phyloP scores from a whole-genome alignment of 2,888 invertebrate species.

The Portevinia maculata region DNA sequence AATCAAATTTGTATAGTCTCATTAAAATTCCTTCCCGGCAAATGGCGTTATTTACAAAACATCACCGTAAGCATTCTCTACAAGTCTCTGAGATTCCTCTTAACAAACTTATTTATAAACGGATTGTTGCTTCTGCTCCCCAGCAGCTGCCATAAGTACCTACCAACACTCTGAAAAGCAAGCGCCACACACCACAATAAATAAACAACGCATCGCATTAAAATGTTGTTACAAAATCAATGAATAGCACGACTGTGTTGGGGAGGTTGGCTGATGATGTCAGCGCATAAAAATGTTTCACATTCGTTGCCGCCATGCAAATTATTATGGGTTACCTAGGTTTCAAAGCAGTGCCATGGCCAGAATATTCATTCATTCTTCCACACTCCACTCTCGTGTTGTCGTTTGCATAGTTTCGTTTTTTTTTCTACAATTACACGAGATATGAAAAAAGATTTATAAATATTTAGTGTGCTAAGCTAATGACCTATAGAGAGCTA shows the following conservation, averaged over 20 bases:
- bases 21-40: too few species aligned
- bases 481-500: conserved; percentile 36
- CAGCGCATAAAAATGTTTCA: conserved; percentile 59
- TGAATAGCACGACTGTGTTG: background rate
- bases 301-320: conserved; percentile 24
- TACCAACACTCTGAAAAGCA: background rate
- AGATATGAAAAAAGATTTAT: background rate
- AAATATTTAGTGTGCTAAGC: conserved; percentile 27
- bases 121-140: conserved; percentile 26
- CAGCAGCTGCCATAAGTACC: background rate
- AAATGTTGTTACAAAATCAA: conserved; percentile 27
- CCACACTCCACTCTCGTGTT: conserved; percentile 6
- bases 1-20: too few species aligned
- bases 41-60: too few species aligned
- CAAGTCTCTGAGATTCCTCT: conserved; percentile 3
- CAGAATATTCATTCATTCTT: conserved; percentile 26
- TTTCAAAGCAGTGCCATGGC: conserved; percentile 30
- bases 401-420: conserved; percentile 48
- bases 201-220: conserved; percentile 11
- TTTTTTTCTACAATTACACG: conserved; percentile 23
- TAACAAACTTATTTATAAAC: conserved; percentile 38
- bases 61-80: too few species aligned
- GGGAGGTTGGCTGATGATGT: conserved; percentile 44
- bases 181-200: conserved; percentile 15
- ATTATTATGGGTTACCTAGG: conserved; percentile 5